Evolutionary conservation across 2,113 vertebrate genomes (phyloP).

Genomic region (Nerophis lumbriciformis): DNA sequence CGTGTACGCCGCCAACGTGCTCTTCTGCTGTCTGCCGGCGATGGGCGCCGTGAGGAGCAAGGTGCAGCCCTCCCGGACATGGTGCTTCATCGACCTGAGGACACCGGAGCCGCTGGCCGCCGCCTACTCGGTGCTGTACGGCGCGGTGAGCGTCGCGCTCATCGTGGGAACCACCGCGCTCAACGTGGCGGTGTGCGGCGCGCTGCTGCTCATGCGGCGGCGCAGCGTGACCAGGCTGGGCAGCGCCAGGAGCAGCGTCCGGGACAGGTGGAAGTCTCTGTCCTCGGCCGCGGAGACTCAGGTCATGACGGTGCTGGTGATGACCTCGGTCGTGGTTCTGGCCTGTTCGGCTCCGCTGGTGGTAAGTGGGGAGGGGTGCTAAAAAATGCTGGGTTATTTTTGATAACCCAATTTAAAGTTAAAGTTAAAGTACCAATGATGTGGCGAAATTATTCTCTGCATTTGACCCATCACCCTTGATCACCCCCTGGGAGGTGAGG

Average conservation of each 20-base stretch:
- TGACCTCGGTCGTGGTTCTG: slow-evolving; percentile 88
- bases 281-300: slow-evolving; percentile 87
- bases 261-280: slow-evolving; percentile 64
- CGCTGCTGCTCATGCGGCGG: slow-evolving; percentile 89
- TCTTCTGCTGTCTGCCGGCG: slow-evolving; percentile 90
- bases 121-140: slow-evolving; percentile 86
- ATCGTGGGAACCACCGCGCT: slow-evolving; percentile 86
- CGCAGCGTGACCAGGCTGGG: slow-evolving; percentile 78
- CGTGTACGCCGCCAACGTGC: slow-evolving; percentile 81
- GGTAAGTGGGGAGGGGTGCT: slow-evolving; percentile 73
- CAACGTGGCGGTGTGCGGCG: slow-evolving; percentile 87
- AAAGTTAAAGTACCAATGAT: too few relatives aligned
- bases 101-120: slow-evolving; percentile 59
- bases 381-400: too few relatives aligned
- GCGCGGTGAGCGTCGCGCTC: slow-evolving; percentile 84
- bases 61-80: slow-evolving; percentile 79
- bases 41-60: slow-evolving; percentile 80
- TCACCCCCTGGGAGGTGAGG: too few relatives aligned
- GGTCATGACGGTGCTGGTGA: slow-evolving; percentile 93
- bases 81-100: slow-evolving; percentile 96
- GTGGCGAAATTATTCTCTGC: too few relatives aligned
- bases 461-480: too few relatives aligned
- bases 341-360: slow-evolving; percentile 93
- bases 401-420: too few relatives aligned
- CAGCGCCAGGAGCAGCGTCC: slow-evolving; percentile 56